Evolutionary conservation across 1,140 invertebrate genomes (phyloP).

Genomic region (Fopius arisanus): DNA sequence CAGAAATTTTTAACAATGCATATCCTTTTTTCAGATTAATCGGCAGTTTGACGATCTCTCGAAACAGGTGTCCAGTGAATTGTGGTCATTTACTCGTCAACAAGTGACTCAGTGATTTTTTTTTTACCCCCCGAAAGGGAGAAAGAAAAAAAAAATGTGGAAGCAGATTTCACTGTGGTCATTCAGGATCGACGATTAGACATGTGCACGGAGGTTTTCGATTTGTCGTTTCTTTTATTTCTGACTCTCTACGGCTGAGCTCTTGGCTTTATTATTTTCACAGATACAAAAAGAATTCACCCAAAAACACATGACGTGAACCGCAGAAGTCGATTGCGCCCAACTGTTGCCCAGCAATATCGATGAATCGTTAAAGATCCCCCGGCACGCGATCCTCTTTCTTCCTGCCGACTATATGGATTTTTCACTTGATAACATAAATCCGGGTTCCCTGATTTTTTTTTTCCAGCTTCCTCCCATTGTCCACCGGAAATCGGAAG

Average conservation of each 20-base stretch:
- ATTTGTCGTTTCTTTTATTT: constrained; percentile 27
- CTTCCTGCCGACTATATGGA: constrained; percentile 8
- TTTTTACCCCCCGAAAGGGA: not conserved
- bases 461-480: not conserved
- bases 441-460: constrained; percentile 11
- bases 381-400: constrained; percentile 28
- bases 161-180: constrained; percentile 25
- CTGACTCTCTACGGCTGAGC: not conserved
- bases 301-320: constrained; percentile 38
- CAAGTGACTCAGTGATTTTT: constrained; percentile 2
- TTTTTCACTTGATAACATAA: not conserved
- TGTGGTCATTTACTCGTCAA: not conserved
- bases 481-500: constrained; percentile 15
- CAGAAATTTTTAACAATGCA: too few species aligned
- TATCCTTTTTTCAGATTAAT: not conserved
- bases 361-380: constrained; percentile 34
- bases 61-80: not conserved
- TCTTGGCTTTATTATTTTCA: constrained; percentile 1
- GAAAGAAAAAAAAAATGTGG: not conserved
- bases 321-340: constrained; percentile 35
- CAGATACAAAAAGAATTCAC: constrained; percentile 16
- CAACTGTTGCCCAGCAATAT: constrained; percentile 36
- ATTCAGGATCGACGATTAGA: constrained; percentile 28
- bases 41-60: not conserved
- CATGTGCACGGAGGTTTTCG: constrained; percentile 23